Conservation (phyloP, 2,113 vertebrate species). For the Oenanthe melanoleuca region DNA sequence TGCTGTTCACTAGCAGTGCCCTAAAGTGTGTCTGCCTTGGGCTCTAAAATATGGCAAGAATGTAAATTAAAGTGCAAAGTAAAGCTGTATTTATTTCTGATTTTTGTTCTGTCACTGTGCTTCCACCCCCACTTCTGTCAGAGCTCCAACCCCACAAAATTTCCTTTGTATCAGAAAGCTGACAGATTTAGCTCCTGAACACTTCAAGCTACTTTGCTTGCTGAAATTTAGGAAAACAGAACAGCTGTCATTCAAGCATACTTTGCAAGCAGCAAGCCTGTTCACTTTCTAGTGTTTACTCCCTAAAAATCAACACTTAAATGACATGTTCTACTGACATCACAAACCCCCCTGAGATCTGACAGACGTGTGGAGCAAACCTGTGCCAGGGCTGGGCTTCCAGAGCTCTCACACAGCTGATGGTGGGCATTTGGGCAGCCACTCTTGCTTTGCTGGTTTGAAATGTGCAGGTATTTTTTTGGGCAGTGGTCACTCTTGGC, state of each 20-base stretch:
- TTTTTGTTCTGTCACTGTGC: not conserved
- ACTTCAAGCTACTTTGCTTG: not conserved
- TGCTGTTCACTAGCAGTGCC: not conserved
- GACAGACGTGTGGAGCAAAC: not conserved
- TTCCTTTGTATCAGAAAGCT: constrained; percentile 45
- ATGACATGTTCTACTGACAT: not conserved
- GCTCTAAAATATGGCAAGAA: not conserved
- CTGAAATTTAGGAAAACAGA: constrained; percentile 28
- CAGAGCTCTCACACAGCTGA: not conserved
- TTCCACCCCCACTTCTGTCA: not conserved
- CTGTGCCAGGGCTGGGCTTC: not conserved
- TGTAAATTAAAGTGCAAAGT: not conserved
- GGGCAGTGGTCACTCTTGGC: not conserved
- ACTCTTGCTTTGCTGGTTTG: not conserved
- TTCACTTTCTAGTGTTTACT: constrained; percentile 25
- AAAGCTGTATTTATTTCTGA: not conserved
- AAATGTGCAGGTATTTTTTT: not conserved
- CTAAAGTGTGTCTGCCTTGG: not conserved
- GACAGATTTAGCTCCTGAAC: constrained; percentile 44
- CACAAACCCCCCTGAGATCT: not conserved
- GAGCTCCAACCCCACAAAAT: not conserved
- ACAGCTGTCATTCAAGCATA: constrained; percentile 41
- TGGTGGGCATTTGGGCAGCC: not conserved
- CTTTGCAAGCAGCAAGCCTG: constrained; percentile 19
- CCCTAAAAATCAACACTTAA: constrained; percentile 19